Evolutionary conservation across 2,888 invertebrate species (phyloP).

Genomic region (Leptinotarsa peninsularis): DNA sequence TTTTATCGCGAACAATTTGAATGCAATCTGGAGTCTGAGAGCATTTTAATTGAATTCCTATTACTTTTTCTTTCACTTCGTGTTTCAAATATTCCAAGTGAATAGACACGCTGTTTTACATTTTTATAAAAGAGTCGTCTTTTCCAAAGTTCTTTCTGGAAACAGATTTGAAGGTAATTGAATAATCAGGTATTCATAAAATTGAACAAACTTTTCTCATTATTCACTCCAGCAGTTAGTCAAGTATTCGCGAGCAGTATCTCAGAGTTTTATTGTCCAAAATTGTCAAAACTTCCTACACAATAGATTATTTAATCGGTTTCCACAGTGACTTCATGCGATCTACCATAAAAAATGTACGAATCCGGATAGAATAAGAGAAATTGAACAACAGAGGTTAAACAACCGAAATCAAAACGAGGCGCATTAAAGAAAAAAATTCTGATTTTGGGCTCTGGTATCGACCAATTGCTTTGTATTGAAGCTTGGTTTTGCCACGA

Average conservation of each 20-base stretch:
- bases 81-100: constrained; percentile 16
- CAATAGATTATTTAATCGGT: background rate
- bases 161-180: constrained; percentile 16
- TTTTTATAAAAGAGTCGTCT: constrained; percentile 16
- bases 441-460: too few species aligned
- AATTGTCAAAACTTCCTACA: background rate
- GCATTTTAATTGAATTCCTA: constrained; percentile 44
- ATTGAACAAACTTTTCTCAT: constrained; percentile 24
- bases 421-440: too few species aligned
- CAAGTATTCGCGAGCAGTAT: background rate
- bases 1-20: constrained; percentile 45
- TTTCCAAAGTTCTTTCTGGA: constrained; percentile 7
- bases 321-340: background rate
- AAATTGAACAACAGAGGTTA: too few species aligned
- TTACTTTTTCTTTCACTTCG: constrained; percentile 34
- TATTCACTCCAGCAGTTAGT: constrained; percentile 3
- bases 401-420: too few species aligned
- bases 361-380: too few species aligned
- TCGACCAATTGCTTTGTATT: too few species aligned
- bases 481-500: too few species aligned
- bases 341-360: background rate
- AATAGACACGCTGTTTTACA: constrained; percentile 4
- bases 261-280: background rate
- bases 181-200: constrained; percentile 14
- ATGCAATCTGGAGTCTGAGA: constrained; percentile 48